Conservation (phyloP, 2,113 vertebrate species). For the Paradoxurus hermaphroditus region DNA sequence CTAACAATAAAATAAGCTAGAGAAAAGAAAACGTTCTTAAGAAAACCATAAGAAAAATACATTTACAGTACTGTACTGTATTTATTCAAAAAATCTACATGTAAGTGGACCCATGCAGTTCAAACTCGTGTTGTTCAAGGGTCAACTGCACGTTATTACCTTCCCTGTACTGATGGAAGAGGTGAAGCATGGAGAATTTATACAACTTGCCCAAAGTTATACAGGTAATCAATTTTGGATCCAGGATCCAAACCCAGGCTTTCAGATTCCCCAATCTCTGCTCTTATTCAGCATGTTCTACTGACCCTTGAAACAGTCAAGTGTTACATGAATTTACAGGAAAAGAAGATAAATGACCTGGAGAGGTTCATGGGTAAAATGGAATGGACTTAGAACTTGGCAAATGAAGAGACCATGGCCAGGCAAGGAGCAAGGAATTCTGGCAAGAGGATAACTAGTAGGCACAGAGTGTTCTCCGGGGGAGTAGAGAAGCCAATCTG, state of each 20-base stretch:
- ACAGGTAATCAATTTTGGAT: neutral
- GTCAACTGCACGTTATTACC: neutral
- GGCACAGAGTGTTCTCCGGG: rapidly evolving
- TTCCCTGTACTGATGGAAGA: neutral
- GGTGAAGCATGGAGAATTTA: neutral
- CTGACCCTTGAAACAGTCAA: neutral
- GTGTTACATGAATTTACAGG: neutral
- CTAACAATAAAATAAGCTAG: neutral
- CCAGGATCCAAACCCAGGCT: neutral
- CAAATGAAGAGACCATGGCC: neutral
- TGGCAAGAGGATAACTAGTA: neutral
- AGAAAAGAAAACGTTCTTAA: neutral
- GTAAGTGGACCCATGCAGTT: neutral
- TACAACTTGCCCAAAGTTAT: neutral
- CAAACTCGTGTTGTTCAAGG: neutral
- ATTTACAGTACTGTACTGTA: neutral
- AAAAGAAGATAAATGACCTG: neutral
- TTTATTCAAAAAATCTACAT: neutral
- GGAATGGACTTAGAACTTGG: neutral
- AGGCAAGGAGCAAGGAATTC: neutral
- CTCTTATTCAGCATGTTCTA: neutral
- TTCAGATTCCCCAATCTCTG: neutral
- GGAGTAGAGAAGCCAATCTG: neutral
- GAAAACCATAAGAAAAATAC: neutral
- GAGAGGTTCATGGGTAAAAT: neutral